These are phyloP conservation scores for Perithous albicinctus DNA, from an alignment of 2,888 invertebrate genomes.

Conservation along the genomic window DNA sequence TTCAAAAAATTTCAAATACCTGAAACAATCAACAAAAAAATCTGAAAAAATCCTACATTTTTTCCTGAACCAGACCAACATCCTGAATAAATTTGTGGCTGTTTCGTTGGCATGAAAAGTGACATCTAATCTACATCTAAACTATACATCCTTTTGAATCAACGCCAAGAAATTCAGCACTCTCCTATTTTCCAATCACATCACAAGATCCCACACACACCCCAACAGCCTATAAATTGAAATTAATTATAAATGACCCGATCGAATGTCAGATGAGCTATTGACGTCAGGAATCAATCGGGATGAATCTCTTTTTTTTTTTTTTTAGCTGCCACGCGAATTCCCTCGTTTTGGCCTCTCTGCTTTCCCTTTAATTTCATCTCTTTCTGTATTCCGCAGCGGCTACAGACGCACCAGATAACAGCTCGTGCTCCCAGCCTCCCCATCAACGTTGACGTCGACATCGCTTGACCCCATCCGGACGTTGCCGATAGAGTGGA, in stretches of 20 bases:
- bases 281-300: slow-evolving; percentile 11
- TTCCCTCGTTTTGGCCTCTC: too few relatives aligned
- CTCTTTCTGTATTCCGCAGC: slow-evolving; percentile 20
- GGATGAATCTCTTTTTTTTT: not conserved
- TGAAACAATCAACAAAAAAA: too few relatives aligned
- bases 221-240: not conserved
- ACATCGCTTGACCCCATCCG: slow-evolving; percentile 65
- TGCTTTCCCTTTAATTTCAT: not conserved
- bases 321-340: slow-evolving; percentile 15
- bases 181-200: not conserved
- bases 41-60: too few relatives aligned
- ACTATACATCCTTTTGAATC: too few relatives aligned
- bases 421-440: slow-evolving; percentile 46
- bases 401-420: slow-evolving; percentile 22
- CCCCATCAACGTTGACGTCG: slow-evolving; percentile 49
- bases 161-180: slow-evolving; percentile 31
- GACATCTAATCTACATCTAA: too few relatives aligned
- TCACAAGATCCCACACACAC: not conserved
- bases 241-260: slow-evolving; percentile 29
- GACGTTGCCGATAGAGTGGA: slow-evolving; percentile 63
- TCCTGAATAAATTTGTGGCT: too few relatives aligned
- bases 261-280: slow-evolving; percentile 23
- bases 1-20: too few relatives aligned
- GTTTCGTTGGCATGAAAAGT: too few relatives aligned
- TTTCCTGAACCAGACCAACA: too few relatives aligned